Percentiles rank a stretch among this genome's conserved stretches.
Evolutionary conservation across 2,113 vertebrate genomes (phyloP).

Genomic region (Ivindomyrus marchei): DNA sequence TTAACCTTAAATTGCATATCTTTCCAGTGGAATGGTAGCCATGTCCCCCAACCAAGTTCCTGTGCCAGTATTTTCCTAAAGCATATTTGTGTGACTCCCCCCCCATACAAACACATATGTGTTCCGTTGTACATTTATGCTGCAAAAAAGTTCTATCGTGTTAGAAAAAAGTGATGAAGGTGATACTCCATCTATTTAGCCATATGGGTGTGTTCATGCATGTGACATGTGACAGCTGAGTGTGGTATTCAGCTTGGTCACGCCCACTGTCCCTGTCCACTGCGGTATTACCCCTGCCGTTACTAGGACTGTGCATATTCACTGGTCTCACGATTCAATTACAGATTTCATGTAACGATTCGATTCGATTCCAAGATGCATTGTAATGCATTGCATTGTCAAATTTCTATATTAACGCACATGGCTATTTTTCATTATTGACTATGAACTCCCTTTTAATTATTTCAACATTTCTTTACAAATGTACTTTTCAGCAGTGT

Average conservation of each 20-base stretch:
- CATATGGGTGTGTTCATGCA: background rate
- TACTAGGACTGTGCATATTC: too few species aligned
- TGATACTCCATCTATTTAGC: background rate
- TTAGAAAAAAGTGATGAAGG: background rate
- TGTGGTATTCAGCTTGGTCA: background rate
- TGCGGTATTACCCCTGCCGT: background rate
- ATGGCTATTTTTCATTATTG: too few species aligned
- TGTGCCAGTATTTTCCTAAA: background rate
- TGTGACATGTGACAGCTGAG: background rate
- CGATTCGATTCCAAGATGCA: too few species aligned
- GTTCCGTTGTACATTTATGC: background rate
- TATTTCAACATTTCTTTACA: too few species aligned
- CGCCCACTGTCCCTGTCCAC: background rate
- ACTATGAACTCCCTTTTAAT: too few species aligned
- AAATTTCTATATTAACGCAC: too few species aligned
- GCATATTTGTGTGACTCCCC: background rate
- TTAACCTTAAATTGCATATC: background rate
- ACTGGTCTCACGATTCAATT: too few species aligned
- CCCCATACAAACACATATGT: background rate
- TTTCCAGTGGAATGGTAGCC: background rate
- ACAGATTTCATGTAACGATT: too few species aligned
- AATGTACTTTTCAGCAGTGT: too few species aligned
- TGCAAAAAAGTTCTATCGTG: background rate
- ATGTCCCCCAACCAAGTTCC: background rate
- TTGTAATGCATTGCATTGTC: too few species aligned